These are phyloP conservation scores for Urocitellus parryii DNA, from an alignment of 2,113 vertebrate genomes.

Conservation along the genomic window DNA sequence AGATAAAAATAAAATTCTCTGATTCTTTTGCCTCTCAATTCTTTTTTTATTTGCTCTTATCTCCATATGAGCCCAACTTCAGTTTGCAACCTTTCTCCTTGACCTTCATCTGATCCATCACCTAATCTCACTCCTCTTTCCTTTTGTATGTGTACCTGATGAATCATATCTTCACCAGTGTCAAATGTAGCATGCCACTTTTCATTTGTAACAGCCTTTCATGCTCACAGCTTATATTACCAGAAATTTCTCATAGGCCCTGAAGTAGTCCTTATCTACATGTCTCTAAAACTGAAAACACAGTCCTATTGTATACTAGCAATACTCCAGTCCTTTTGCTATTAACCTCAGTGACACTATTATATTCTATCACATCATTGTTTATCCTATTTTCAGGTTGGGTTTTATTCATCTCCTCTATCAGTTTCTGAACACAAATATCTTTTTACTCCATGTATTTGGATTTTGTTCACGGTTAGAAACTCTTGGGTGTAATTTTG, in stretches of 20 bases:
- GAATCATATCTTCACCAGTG: constrained; percentile 56
- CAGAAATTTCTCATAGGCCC: constrained; percentile 38
- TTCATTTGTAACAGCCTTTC: constrained; percentile 59
- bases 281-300: constrained; percentile 61
- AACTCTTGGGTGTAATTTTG: constrained; percentile 31
- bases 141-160: constrained; percentile 19
- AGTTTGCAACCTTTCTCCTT: constrained; percentile 63
- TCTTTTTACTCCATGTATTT: constrained; percentile 46
- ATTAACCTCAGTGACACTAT: constrained; percentile 41
- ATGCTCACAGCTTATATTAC: constrained; percentile 5
- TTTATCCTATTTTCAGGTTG: constrained; percentile 47
- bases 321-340: constrained; percentile 36
- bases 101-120: constrained; percentile 36
- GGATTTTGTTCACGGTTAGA: constrained; percentile 30
- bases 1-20: background rate
- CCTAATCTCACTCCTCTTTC: constrained; percentile 46
- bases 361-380: constrained; percentile 4
- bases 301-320: background rate
- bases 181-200: constrained; percentile 57
- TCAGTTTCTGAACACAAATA: constrained; percentile 50
- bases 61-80: constrained; percentile 40
- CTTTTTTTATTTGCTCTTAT: constrained; percentile 51
- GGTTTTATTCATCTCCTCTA: constrained; percentile 41
- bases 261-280: constrained; percentile 54
- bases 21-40: constrained; percentile 50